Conservation (phyloP, 2,113 vertebrate species). For the Embiotoca jacksoni region DNA sequence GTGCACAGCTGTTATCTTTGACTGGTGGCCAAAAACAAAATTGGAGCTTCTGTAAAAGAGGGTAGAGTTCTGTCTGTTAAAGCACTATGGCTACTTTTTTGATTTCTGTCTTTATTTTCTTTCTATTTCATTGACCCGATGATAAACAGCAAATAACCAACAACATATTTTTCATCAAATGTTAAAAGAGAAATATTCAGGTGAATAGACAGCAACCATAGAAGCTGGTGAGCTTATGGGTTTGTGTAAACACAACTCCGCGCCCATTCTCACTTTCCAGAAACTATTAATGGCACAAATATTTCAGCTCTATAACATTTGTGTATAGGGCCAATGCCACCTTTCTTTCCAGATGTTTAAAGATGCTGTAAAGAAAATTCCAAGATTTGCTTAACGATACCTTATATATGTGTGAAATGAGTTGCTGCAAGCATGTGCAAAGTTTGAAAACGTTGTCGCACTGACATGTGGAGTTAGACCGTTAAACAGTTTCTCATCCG, state of each 20-base stretch:
- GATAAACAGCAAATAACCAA: slow-evolving; percentile 78
- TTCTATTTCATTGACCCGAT: slow-evolving; percentile 77
- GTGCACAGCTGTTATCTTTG: slow-evolving; percentile 95
- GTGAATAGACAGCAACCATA: slow-evolving; percentile 19
- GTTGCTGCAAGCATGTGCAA: too few species aligned
- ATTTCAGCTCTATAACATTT: too few species aligned
- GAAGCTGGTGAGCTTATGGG: slow-evolving; percentile 16
- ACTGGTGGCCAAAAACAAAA: slow-evolving; percentile 92
- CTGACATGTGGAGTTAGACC: too few species aligned
- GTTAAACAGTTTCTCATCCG: too few species aligned
- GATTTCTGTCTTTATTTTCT: slow-evolving; percentile 38
- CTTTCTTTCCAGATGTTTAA: too few species aligned
- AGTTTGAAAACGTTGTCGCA: too few species aligned
- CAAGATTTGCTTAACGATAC: too few species aligned
- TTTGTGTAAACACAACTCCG: not conserved
- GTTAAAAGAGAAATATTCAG: slow-evolving; percentile 65
- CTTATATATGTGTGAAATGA: too few species aligned
- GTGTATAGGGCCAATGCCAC: too few species aligned
- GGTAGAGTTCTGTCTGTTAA: slow-evolving; percentile 85
- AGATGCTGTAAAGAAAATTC: too few species aligned
- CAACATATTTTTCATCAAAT: slow-evolving; percentile 52
- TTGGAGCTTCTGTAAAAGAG: slow-evolving; percentile 86
- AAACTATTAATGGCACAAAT: too few species aligned
- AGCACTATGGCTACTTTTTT: slow-evolving; percentile 72
- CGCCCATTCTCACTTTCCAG: too few species aligned